Evolutionary conservation across 2,113 vertebrate genomes (phyloP), one percentile per base, ranked within the genome.

Genomic region (Lagenorhynchus albirostris): DNA sequence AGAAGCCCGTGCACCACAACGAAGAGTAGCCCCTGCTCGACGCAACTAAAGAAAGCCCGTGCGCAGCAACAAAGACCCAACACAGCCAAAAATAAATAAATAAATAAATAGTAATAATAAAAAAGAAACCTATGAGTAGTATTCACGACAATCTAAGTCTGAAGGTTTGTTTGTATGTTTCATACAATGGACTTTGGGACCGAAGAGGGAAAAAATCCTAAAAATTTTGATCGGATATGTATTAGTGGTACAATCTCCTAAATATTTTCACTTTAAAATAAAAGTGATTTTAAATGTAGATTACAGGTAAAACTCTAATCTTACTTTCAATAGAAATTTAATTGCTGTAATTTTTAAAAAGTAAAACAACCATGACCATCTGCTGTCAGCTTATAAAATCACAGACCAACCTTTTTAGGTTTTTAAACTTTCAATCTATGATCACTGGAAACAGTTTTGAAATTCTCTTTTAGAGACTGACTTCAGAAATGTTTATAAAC

Each of bases 211-310:
- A 17, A 68, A 82, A 95, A n/a, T 29, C 18, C 13, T 65, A 50
- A 88, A 79, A 71, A 60, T 36, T 91, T 36, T 58, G 10, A 80
- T 53, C 63, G 20, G n/a, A 3, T 71, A 65, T 58, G 13, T 3
- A 36, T 41, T 79, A 95, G 71, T 67, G 31, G 81, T 63, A 71
- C 15, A 50, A 70, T 9, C 23, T 79, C n/a, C n/a, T n/a, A 83
- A 89, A 67, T 79, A 79, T 85, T 71, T 89, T 86, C 21, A 95
- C 92, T 94, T 94, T 29, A 76, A 96, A 86, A 81, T 82, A 82
- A 91, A 97, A 79, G 63, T 21, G 31, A 6, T 50, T 93, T 91
- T 60, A 58, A 76, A 33, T 60, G 6, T 65, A 44, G 9, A 77
- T 44, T 50, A 80, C 2, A 81, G 23, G 14, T 83, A 41, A 87